Percentiles rank a stretch among this genome's conserved stretches.
These are phyloP conservation scores for Stenolophus ochropezus DNA, from an alignment of 2,888 invertebrate genomes.

Conservation along the genomic window DNA sequence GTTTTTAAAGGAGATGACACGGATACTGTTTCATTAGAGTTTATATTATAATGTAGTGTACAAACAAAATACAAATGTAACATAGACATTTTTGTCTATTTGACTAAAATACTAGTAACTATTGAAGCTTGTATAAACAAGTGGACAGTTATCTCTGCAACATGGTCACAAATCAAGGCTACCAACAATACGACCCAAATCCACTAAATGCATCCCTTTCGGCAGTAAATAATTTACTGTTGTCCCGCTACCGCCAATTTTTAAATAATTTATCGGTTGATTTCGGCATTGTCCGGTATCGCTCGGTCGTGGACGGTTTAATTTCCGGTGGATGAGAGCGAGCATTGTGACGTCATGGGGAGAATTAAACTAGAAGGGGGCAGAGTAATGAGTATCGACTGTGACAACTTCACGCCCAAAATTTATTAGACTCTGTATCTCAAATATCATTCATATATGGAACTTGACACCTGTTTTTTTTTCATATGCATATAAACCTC, in stretches of 20 bases:
- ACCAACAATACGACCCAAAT: constrained; percentile 17
- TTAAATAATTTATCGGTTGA: constrained; percentile 42
- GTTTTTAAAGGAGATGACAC: too few species aligned
- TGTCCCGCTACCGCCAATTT: constrained; percentile 21
- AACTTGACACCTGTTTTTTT: too few species aligned
- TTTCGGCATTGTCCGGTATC: constrained; percentile 39
- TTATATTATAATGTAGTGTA: too few species aligned
- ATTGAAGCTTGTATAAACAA: too few species aligned
- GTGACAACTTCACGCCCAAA: background rate
- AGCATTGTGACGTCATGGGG: constrained; percentile 16
- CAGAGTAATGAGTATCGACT: constrained; percentile 27
- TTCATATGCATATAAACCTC: too few species aligned
- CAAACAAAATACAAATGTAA: too few species aligned
- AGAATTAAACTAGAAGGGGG: constrained; percentile 29
- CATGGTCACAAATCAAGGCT: background rate
- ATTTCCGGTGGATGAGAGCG: constrained; percentile 39
- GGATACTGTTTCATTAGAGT: too few species aligned
- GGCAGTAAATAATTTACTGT: constrained; percentile 23
- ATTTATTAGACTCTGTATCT: too few species aligned
- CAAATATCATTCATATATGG: too few species aligned
- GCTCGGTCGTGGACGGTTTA: constrained; percentile 39
- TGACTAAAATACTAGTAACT: too few species aligned
- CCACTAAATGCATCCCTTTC: constrained; percentile 21
- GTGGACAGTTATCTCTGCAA: too few species aligned
- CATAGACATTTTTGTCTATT: too few species aligned